Percentiles rank a stretch among this genome's conserved stretches.
Conservation (phyloP, 2,888 invertebrate genomes). For the Mesopsocus fuscifrons region DNA sequence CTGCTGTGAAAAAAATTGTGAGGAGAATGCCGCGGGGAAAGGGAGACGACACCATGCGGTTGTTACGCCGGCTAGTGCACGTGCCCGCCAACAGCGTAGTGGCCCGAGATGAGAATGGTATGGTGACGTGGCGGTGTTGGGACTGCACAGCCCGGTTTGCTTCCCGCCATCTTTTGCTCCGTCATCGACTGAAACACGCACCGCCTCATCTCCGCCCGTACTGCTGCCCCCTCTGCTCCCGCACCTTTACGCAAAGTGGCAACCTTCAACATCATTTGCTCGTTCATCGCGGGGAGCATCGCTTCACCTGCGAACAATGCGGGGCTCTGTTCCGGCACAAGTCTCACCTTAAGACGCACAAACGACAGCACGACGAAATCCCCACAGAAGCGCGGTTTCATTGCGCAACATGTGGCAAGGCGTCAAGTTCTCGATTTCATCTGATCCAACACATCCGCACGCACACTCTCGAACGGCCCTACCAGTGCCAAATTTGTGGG, state of each 20-base stretch:
- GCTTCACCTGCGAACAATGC: not conserved
- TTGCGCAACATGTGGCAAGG: not conserved
- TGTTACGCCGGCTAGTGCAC: too few species aligned
- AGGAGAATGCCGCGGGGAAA: too few species aligned
- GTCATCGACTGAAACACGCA: not conserved
- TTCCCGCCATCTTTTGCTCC: not conserved
- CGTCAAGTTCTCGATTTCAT: not conserved
- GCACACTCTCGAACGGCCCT: conserved; percentile 3
- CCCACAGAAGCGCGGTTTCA: not conserved
- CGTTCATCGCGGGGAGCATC: not conserved
- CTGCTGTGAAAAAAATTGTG: too few species aligned
- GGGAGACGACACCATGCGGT: too few species aligned
- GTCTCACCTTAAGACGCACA: conserved; percentile 1
- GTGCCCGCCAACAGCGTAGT: conserved; percentile 1
- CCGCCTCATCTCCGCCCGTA: not conserved
- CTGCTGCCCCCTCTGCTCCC: not conserved
- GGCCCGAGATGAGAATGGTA: not conserved
- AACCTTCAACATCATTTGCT: not conserved
- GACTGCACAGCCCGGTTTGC: not conserved
- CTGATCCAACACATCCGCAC: not conserved
- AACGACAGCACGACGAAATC: not conserved
- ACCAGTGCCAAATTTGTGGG: not conserved
- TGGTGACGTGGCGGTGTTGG: not conserved
- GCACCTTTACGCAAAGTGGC: not conserved
- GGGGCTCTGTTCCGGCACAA: not conserved